Base-by-base conservation (phyloP, 2,888 invertebrate species). In the Himalopsyche anomala region DNA sequence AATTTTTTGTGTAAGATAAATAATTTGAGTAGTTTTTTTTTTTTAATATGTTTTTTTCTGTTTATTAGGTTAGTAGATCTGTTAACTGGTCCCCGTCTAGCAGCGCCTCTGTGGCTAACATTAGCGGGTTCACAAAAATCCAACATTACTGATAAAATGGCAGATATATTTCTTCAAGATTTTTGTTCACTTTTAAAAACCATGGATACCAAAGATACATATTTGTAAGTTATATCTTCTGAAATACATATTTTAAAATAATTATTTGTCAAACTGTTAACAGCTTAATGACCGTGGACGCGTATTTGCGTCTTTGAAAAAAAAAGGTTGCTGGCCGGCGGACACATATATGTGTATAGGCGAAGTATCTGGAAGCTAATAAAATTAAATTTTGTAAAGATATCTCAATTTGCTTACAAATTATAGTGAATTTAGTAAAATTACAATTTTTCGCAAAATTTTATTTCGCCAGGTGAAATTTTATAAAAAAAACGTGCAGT, bases 141-240 rank as follows among this genome's bases (percentile, higher is more conserved):
- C 38, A 54, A 19, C 36, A 56, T 80, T 28, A 82, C 62, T 89
- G 91, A 90, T 79, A 84, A 84, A 69, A 90, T 92, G 38, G 92
- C 93, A 17, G 93, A 93, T 88, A 91, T 91, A 84, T 94, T 94
- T 89, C 91, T 94, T 85, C 91, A 91, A 82, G 93, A 94, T 85
- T 91, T 97, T 88, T 96, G 96, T 90, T 94, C 95, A 80, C 92
- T 96, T 40, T 91, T 97, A 17, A 93, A 96, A 69, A 92, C 94
- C 80, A 94, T 95, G 55, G 98, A 98, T 90, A 96, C 96, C 45
- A 98, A 98, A 91, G 95, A 95, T 89, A 97, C 97, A 11, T 97
- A 98, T 91, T 98, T 98, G 98, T 98, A 92, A 96, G 97, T 95
- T 90, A 51, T 88, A 15, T 83, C 83, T 15, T 15, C 84, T 79